phyloP scores from a whole-genome alignment of 1,140 invertebrate species.

The Stenopsyche tienmushanensis region DNA sequence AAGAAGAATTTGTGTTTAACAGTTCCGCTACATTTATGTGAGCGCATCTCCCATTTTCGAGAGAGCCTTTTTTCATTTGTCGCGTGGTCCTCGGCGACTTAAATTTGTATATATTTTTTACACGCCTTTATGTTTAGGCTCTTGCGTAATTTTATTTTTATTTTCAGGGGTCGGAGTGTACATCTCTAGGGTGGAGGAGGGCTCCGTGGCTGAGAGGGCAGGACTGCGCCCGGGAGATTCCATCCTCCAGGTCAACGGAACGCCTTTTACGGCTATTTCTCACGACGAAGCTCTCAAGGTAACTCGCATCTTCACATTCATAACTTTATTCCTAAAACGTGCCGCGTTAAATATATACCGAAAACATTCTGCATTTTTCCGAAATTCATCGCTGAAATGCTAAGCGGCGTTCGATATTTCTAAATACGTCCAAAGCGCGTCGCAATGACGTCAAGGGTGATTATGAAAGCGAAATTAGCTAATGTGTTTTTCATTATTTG shows the following conservation, averaged over 20 bases:
- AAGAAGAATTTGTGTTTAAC: conserved; percentile 5
- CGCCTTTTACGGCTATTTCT: conserved; percentile 81
- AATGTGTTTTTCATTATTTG: too few species aligned
- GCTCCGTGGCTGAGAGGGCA: conserved; percentile 80
- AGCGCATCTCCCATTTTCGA: too few species aligned
- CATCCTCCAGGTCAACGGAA: conserved; percentile 86
- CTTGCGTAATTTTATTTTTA: conserved; percentile 33
- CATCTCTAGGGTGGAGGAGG: conserved; percentile 83
- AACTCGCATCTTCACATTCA: too few species aligned
- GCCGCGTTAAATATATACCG: background rate
- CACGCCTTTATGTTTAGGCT: background rate
- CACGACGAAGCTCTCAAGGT: conserved; percentile 88
- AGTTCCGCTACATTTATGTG: background rate
- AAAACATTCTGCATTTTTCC: too few species aligned
- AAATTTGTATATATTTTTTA: too few species aligned
- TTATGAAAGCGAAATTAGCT: too few species aligned
- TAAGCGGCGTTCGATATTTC: too few species aligned
- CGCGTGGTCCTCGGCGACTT: too few species aligned
- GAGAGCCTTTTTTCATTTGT: background rate
- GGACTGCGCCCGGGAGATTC: conserved; percentile 84
- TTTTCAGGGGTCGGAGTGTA: conserved; percentile 79
- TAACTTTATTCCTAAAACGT: background rate
- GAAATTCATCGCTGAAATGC: too few species aligned
- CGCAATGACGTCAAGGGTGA: too few species aligned
- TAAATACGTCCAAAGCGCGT: too few species aligned